Conservation (phyloP, 2,113 vertebrate genomes). For the Mionectes macconnelli region DNA sequence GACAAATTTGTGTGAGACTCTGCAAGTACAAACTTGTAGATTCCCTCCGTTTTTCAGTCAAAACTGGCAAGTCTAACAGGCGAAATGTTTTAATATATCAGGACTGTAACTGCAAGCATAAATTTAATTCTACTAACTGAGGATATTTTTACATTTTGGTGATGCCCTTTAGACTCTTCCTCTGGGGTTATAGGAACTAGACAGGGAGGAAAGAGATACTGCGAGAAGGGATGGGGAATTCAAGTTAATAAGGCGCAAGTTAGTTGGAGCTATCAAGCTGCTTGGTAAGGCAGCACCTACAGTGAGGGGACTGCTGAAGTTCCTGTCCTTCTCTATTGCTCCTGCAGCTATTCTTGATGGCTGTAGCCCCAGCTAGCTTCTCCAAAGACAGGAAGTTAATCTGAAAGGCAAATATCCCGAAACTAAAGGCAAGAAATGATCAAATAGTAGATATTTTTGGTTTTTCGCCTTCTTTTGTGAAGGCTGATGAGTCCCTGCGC, state of each 20-base stretch:
- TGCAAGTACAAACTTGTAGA: background rate
- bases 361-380: background rate
- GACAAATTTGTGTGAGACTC: background rate
- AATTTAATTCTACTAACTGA: background rate
- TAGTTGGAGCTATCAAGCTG: background rate
- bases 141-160: background rate
- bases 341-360: background rate
- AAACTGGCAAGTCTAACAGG: background rate
- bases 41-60: background rate
- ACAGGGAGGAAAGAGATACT: background rate
- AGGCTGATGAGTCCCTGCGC: background rate
- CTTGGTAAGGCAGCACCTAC: background rate
- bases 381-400: constrained; percentile 22
- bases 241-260: background rate
- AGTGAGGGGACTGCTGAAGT: background rate
- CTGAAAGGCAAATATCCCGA: background rate
- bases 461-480: background rate
- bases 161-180: background rate
- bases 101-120: background rate
- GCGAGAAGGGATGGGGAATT: background rate
- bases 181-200: background rate
- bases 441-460: background rate
- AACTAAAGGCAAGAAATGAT: background rate
- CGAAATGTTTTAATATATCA: background rate
- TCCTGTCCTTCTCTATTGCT: background rate